These are phyloP conservation scores for Lycia hirtaria DNA, from an alignment of 2,888 invertebrate species.

Conservation along the genomic window DNA sequence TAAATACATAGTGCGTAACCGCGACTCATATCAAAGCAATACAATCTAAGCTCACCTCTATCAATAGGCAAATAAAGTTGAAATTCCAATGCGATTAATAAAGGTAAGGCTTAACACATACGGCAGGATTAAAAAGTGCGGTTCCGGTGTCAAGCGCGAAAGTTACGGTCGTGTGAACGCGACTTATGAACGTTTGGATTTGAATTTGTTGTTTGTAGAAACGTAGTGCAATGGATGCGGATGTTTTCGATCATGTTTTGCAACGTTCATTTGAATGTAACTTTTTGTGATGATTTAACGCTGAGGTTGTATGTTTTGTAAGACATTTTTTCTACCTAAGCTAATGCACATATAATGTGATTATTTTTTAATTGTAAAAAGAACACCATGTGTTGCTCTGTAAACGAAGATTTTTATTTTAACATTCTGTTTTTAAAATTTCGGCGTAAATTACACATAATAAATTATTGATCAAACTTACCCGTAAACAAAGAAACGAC, in stretches of 20 bases:
- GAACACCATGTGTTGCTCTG: too few relatives aligned
- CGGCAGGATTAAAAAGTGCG: slow-evolving; percentile 47
- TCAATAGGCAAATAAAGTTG: background rate
- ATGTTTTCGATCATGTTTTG: background rate
- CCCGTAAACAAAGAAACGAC: too few relatives aligned
- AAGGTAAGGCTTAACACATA: slow-evolving; percentile 36
- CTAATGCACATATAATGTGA: too few relatives aligned
- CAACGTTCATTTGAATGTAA: background rate
- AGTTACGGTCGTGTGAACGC: slow-evolving; percentile 39
- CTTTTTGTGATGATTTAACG: background rate
- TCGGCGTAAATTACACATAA: too few relatives aligned
- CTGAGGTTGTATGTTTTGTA: too few relatives aligned
- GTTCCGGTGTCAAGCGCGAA: slow-evolving; percentile 43
- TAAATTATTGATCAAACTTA: too few relatives aligned
- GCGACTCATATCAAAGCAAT: background rate
- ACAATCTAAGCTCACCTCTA: slow-evolving; percentile 17
- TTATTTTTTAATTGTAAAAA: too few relatives aligned
- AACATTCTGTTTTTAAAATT: too few relatives aligned
- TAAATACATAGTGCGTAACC: slow-evolving; percentile 5
- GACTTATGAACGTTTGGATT: slow-evolving; percentile 42
- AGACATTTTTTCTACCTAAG: too few relatives aligned
- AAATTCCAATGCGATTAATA: background rate
- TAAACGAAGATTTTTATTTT: too few relatives aligned
- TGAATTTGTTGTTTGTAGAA: slow-evolving; percentile 29
- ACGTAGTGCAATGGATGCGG: background rate